Evolutionary conservation across 2,113 vertebrate genomes (phyloP).

Genomic region (Alaudala cheleensis): DNA sequence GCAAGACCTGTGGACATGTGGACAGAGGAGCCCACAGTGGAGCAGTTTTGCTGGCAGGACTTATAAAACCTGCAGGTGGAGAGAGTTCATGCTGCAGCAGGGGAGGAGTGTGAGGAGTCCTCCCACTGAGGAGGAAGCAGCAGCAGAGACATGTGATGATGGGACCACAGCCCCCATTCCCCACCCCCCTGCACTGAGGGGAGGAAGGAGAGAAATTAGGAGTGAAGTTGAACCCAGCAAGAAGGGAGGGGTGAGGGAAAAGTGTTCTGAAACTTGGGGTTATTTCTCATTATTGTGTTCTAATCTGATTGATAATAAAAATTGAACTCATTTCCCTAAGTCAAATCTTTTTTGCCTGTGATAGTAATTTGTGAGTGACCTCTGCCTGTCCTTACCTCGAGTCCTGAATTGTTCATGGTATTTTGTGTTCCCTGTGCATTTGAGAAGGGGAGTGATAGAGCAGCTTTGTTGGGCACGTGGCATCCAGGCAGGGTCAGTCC

Average conservation of each 20-base stretch:
- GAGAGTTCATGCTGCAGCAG: rapidly evolving
- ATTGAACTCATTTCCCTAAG: neutral
- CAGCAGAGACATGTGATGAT: neutral
- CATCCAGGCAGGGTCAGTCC: neutral
- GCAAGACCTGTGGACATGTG: neutral
- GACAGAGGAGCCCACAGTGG: neutral
- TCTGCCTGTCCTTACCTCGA: neutral
- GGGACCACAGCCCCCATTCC: neutral
- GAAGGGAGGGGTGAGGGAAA: neutral
- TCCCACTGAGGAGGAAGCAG: neutral
- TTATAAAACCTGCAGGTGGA: neutral
- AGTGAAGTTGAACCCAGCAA: neutral
- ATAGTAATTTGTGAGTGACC: neutral
- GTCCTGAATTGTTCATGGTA: neutral
- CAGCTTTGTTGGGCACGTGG: neutral
- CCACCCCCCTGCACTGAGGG: neutral
- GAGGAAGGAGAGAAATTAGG: neutral
- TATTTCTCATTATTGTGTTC: neutral
- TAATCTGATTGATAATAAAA: neutral
- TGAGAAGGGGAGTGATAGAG: neutral
- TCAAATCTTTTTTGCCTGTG: neutral
- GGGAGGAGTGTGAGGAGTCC: neutral
- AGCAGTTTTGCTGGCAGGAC: neutral
- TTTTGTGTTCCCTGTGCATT: neutral
- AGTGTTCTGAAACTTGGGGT: neutral